Conservation (phyloP, 2,797 vertebrate species). For the Balearica regulorum region DNA sequence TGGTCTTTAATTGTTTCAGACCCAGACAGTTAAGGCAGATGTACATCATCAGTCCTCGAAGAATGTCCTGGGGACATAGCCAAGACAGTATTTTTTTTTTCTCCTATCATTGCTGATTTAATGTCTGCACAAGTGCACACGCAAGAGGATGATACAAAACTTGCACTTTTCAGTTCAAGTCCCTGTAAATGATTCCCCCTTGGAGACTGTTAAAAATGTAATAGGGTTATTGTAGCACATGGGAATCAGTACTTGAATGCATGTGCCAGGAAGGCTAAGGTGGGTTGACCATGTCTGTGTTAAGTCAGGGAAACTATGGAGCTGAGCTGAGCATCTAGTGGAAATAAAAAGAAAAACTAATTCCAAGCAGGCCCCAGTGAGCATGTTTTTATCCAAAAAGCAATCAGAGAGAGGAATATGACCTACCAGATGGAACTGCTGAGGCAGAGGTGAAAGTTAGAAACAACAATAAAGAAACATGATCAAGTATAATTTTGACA, state of each 20-base stretch:
- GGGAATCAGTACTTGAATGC: constrained; percentile 15
- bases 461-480: constrained; percentile 38
- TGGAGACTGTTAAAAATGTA: background rate
- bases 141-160: background rate
- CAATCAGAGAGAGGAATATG: constrained; percentile 63
- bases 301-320: constrained; percentile 28
- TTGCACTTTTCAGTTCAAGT: constrained; percentile 22
- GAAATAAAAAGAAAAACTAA: constrained; percentile 66
- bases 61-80: constrained; percentile 45
- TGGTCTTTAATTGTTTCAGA: constrained; percentile 33
- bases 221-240: constrained; percentile 15
- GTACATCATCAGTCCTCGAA: constrained; percentile 29
- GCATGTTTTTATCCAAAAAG: constrained; percentile 54
- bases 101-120: constrained; percentile 20
- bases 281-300: constrained; percentile 30
- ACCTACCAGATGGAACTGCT: constrained; percentile 66
- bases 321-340: constrained; percentile 12
- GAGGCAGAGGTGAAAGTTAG: constrained; percentile 57
- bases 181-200: constrained; percentile 23
- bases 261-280: constrained; percentile 63
- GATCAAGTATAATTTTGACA: constrained; percentile 52
- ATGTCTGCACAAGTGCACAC: background rate
- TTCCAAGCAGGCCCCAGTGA: constrained; percentile 57
- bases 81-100: constrained; percentile 10
- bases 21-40: constrained; percentile 16